A percentile compares a stretch with the other conserved stretches of the same genome.
These are phyloP conservation scores for Eurois occulta DNA, from an alignment of 2,888 invertebrate species.

Conservation along the genomic window DNA sequence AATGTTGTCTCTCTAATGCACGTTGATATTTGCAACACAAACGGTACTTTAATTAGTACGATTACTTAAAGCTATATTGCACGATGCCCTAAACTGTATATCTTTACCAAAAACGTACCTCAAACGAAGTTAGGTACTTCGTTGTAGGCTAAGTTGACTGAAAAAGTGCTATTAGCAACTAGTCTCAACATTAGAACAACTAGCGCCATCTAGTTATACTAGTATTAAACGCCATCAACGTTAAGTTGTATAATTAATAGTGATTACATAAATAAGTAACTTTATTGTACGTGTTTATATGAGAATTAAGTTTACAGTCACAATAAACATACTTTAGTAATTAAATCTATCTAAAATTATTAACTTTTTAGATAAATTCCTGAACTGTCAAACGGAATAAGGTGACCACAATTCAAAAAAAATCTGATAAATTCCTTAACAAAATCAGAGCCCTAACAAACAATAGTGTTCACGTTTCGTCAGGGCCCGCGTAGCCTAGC, in stretches of 20 bases:
- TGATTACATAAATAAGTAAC: neutral
- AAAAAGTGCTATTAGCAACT: neutral
- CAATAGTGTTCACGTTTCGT: constrained; percentile 58
- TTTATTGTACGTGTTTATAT: neutral
- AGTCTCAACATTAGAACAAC: constrained; percentile 16
- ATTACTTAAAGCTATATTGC: neutral
- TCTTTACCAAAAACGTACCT: neutral
- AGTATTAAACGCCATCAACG: neutral
- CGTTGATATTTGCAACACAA: constrained; percentile 12
- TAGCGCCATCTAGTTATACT: constrained; percentile 56
- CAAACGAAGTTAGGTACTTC: neutral
- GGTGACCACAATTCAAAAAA: constrained; percentile 24
- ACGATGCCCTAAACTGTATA: neutral
- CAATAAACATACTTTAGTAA: neutral
- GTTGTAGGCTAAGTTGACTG: neutral
- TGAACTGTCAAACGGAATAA: neutral
- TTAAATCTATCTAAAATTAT: neutral
- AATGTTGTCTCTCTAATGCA: constrained; percentile 20
- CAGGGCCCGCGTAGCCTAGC: constrained; percentile 60
- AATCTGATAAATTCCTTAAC: constrained; percentile 11
- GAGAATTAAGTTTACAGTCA: neutral
- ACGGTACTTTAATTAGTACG: constrained; percentile 11
- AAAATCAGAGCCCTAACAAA: constrained; percentile 40
- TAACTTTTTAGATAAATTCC: neutral
- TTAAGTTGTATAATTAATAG: neutral